Evolutionary conservation across 2,797 vertebrate species (phyloP).

Genomic region (Pipistrellus kuhlii): DNA sequence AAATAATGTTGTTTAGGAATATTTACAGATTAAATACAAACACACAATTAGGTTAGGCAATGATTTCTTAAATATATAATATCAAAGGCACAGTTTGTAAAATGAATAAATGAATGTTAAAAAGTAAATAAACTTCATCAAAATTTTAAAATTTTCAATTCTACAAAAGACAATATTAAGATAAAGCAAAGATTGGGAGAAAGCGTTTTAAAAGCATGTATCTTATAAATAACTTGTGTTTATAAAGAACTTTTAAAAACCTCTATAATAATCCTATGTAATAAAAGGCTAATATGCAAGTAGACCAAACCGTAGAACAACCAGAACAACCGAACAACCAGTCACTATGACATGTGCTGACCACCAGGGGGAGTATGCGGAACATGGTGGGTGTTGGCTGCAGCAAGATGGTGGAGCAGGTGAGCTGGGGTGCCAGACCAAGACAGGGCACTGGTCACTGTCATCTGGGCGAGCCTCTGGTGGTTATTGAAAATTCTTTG

Average conservation of each 20-base stretch:
- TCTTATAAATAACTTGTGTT: neutral
- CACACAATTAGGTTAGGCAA: neutral
- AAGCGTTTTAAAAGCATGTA: neutral
- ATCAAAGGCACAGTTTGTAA: neutral
- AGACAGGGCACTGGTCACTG: no score
- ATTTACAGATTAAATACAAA: slow-evolving; percentile 1
- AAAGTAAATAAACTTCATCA: slow-evolving; percentile 22
- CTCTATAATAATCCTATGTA: no score
- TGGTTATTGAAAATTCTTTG: no score
- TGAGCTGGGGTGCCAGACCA: no score
- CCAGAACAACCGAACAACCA: no score
- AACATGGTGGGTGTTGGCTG: no score
- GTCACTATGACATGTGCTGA: no score
- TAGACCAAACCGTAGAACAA: no score
- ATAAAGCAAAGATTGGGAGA: neutral
- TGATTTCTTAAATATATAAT: neutral
- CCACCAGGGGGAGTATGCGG: no score
- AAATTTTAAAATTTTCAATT: neutral
- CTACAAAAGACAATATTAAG: neutral
- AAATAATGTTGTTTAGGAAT: neutral
- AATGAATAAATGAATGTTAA: neutral
- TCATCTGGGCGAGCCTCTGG: no score
- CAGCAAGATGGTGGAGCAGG: no score
- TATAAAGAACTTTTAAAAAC: slow-evolving; percentile 22
- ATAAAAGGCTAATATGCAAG: no score